Conservation (phyloP, 2,113 vertebrate species). For the Trichomycterus rosablanca region DNA sequence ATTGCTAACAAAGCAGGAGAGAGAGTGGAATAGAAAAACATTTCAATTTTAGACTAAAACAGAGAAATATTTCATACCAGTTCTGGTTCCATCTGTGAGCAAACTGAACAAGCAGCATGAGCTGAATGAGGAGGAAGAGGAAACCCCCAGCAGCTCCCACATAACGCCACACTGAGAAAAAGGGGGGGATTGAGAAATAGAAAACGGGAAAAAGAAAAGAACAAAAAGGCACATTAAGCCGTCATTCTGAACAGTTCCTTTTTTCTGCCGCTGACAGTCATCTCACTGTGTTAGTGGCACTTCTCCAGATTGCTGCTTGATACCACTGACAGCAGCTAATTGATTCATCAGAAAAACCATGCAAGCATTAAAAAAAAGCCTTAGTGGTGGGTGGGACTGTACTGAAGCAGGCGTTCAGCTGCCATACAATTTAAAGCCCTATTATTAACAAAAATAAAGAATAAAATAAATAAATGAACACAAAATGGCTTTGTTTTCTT, state of each 20-base stretch:
- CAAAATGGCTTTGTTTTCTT: too few species aligned
- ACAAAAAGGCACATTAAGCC: not conserved
- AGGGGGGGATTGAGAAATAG: not conserved
- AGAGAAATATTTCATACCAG: conserved; percentile 73
- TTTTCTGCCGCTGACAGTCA: not conserved
- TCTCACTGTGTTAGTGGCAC: conserved; percentile 10
- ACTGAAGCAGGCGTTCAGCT: too few species aligned
- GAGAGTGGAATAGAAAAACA: conserved; percentile 15
- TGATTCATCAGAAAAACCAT: not conserved
- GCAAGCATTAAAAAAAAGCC: too few species aligned
- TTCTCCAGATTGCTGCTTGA: conserved; percentile 3
- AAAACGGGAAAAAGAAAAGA: too few species aligned
- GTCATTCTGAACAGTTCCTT: conserved; percentile 21
- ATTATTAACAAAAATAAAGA: too few species aligned
- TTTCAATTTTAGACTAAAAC: not conserved
- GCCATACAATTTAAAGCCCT: too few species aligned
- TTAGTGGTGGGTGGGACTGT: too few species aligned
- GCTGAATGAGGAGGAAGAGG: conserved; percentile 87
- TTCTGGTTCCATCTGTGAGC: conserved; percentile 98
- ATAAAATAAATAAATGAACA: too few species aligned
- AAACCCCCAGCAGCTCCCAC: conserved; percentile 80
- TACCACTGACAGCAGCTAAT: conserved; percentile 6
- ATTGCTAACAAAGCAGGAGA: conserved; percentile 10
- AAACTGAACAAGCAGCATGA: conserved; percentile 89
- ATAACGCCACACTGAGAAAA: conserved; percentile 87